phyloP scores from a whole-genome alignment of 2,797 vertebrate species.

The Nannoperca australis region DNA sequence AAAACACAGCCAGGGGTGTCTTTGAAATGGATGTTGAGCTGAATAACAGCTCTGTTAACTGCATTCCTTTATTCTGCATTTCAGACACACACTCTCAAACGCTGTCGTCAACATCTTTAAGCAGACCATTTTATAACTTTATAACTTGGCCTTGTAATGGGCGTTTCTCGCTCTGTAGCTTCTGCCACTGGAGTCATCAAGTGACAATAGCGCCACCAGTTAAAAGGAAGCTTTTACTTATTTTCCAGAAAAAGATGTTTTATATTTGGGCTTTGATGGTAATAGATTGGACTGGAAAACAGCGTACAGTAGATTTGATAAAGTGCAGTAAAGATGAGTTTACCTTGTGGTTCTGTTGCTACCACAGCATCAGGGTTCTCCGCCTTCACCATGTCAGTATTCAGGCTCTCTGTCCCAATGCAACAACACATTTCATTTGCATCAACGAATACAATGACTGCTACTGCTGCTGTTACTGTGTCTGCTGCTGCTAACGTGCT shows the following conservation, averaged over 20 bases:
- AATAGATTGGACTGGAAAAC: background rate
- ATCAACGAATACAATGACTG: background rate
- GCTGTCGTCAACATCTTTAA: too few relatives aligned
- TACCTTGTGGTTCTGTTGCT: constrained; percentile 95
- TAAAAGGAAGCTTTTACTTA: background rate
- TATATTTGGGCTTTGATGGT: background rate
- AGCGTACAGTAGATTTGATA: background rate
- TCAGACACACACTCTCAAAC: too few relatives aligned
- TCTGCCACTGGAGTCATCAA: background rate
- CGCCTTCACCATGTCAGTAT: constrained; percentile 90
- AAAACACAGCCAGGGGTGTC: background rate
- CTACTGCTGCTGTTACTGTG: background rate
- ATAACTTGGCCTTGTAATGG: too few relatives aligned
- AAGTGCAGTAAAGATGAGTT: background rate
- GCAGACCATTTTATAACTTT: too few relatives aligned
- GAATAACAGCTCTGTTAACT: background rate
- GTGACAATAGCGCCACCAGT: background rate
- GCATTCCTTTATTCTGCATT: background rate
- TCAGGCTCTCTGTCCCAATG: constrained; percentile 90
- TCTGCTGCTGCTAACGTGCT: background rate
- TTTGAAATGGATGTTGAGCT: background rate
- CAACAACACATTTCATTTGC: background rate
- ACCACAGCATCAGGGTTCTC: constrained; percentile 92
- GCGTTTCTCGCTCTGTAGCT: background rate
- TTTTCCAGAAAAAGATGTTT: background rate